A percentile compares a stretch with the other conserved stretches of the same genome.
These are phyloP conservation scores for Mormyrops boulengeri DNA, from an alignment of 2,797 vertebrate genomes.

Conservation along the genomic window DNA sequence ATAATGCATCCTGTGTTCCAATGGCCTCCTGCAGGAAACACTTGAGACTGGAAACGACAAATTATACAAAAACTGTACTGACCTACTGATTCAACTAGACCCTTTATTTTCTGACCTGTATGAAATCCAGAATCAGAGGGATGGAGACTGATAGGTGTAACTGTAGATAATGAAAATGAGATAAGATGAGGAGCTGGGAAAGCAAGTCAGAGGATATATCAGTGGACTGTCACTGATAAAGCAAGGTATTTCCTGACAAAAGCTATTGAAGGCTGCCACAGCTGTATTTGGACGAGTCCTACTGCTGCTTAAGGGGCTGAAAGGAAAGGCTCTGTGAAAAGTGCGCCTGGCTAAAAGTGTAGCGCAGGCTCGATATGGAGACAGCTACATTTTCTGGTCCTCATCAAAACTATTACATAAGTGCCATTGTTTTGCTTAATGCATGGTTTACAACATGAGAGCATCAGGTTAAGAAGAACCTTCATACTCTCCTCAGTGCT, in stretches of 20 bases:
- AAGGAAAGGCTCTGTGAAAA: not conserved
- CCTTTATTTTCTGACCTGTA: not conserved
- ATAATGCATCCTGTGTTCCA: not conserved
- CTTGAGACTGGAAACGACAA: not conserved
- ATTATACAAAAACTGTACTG: not conserved
- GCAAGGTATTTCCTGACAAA: not conserved
- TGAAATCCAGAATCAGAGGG: not conserved
- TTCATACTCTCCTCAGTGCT: not conserved
- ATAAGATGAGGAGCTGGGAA: not conserved
- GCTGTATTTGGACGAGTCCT: not conserved
- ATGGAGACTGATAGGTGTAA: not conserved
- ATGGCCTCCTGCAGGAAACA: not conserved
- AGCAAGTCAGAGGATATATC: not conserved
- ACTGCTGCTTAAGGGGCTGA: not conserved
- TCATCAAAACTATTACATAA: not conserved
- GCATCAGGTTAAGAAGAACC: not conserved
- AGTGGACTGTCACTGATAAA: not conserved
- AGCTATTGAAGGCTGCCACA: not conserved
- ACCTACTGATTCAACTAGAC: not conserved
- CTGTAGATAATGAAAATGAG: not conserved
- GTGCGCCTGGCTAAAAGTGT: not conserved
- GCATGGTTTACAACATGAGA: not conserved
- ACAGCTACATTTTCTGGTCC: not conserved
- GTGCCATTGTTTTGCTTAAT: not conserved
- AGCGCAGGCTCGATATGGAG: not conserved